Evolutionary conservation across 2,797 vertebrate genomes (phyloP), one percentile per base, ranked within the genome.

Genomic region (Gallinago solitaria): DNA sequence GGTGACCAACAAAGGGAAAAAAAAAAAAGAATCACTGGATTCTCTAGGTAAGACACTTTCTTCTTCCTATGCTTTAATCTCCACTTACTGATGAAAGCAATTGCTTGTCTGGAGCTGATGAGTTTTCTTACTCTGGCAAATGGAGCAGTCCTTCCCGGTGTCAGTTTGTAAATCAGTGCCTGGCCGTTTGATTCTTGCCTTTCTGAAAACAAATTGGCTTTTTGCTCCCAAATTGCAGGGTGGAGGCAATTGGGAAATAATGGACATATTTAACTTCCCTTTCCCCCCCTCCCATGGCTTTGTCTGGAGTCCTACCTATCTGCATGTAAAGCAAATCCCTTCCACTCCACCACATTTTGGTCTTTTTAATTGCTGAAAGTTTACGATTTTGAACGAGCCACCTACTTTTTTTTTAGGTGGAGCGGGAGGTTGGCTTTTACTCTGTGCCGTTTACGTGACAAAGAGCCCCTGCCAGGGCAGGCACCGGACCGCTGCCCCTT

Each of bases 11-110:
- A 90, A 90, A 96, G 89, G 89, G 41, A 16, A 88, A 77, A 53
- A 54, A 54, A 18, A 30, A 54, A 54, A 53, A 32, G 93, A 96
- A 82, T 79, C 93, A 69, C 50, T 94, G 96, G 95, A 96, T 77
- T 90, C 80, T 24, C 89, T 95, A 93, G 89, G 96, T 97, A 98
- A 98, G 95, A 95, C 39, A 76, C 88, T 83, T 28, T 90, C 79
- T 77, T 79, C 91, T 94, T 95, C 78, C 94, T 96, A 35, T 81
- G 84, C 92, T 93, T 97, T 90, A 93, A 94, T 94, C 95, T 94
- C 83, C 81, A 77, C 71, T 89, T 89, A 90, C 87, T 86, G 96
- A 87, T 89, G 85, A 92, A 90, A 89, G 68, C 78, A 90, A 88
- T 93, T 67, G 86, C 54, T 50, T 79, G 57, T 75, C 95, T 95